phyloP scores from a whole-genome alignment of 1,140 invertebrate species.

The Zaprionus lachaisei region DNA sequence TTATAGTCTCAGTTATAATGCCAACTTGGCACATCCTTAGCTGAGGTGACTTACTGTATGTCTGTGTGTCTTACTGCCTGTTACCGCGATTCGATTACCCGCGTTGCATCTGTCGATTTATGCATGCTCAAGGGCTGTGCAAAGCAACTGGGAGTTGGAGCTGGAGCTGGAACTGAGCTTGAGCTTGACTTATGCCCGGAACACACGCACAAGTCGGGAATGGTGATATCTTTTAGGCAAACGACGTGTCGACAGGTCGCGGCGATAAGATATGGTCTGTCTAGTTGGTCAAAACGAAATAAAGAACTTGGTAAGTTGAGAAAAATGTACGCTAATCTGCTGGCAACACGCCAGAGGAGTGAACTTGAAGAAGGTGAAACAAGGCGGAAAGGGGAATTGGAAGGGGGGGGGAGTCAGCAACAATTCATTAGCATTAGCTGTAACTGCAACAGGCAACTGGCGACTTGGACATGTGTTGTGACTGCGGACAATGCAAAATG shows the following conservation, averaged over 20 bases:
- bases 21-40: neutral
- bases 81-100: constrained; percentile 15
- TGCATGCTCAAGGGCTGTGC: constrained; percentile 30
- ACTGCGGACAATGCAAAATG: constrained; percentile 52
- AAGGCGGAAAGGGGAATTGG: neutral
- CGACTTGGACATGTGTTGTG: constrained; percentile 47
- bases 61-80: neutral
- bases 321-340: constrained; percentile 72
- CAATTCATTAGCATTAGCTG: constrained; percentile 61
- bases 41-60: constrained; percentile 1
- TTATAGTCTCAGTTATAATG: neutral
- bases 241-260: constrained; percentile 75
- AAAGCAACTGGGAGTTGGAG: constrained; percentile 25
- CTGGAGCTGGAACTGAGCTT: neutral
- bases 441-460: constrained; percentile 31
- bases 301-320: constrained; percentile 51
- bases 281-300: constrained; percentile 67
- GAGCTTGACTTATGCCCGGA: constrained; percentile 64
- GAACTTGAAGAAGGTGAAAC: neutral
- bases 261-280: constrained; percentile 76
- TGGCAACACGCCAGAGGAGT: constrained; percentile 67
- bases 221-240: constrained; percentile 70
- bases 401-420: constrained; percentile 8
- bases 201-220: constrained; percentile 60
- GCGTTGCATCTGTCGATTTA: constrained; percentile 41